Base-by-base conservation (phyloP, 2,888 invertebrate genomes). In the Pedicia rivosa region DNA sequence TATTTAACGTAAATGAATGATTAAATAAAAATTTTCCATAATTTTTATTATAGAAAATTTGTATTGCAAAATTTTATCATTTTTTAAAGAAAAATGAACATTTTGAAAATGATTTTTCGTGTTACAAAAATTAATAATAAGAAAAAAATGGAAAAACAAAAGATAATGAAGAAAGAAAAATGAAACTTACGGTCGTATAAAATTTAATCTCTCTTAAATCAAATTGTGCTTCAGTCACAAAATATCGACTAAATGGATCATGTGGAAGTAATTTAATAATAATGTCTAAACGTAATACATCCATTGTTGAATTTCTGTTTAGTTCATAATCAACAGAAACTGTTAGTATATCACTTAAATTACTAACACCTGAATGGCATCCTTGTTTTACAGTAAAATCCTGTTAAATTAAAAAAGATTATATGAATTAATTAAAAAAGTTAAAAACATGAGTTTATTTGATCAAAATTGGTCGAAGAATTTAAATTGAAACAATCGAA, bases 151-250 rank as follows among this genome's bases (percentile, higher is more conserved):
- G n/a, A n/a, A n/a, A n/a, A n/a, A n/a, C n/a, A n/a, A n/a, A n/a
- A n/a, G n/a, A n/a, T n/a, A n/a, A n/a, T n/a, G n/a, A n/a, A n/a
- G n/a, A n/a, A n/a, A n/a, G n/a, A 29, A 29, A n/a, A 5, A 30
- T 20, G 10, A 6, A 9, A 42, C 41, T 43, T 49, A 81, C 74
- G 65, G 80, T 74, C 1, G 80, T 82, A 54, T 83, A 83, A 62
- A 83, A 83, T 45, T 79, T 71, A 48, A 83, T 82, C 61, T 83
- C 83, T 41, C 83, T 65, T 5, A 81, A 70, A 56, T 83, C 82
- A 53, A 83, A 83, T 55, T 82, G 81, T 2, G 81, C 80, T 54
- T 82, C 81, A 16, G 79, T 80, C 41, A 83, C 81, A 56, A 82
- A 82, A 46, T 76, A 74, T 37, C 82, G 65, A 42, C 78, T 79